Evolutionary conservation across 2,797 vertebrate genomes (phyloP).

Genomic region (Myotis pilosus): DNA sequence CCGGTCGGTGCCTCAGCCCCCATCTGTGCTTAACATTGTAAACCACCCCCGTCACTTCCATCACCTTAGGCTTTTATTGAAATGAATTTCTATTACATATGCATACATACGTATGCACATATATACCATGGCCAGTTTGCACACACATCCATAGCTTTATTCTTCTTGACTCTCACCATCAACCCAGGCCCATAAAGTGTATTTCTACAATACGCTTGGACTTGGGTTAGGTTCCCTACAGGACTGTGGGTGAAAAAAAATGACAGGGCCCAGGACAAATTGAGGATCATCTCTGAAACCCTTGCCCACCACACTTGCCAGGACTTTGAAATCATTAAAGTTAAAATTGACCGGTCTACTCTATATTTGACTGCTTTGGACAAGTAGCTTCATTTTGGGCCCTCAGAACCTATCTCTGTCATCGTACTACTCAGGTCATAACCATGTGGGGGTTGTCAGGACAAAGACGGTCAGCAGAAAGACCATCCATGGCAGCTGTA

Average conservation of each 20-base stretch:
- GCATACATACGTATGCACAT: neutral
- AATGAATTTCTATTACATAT: neutral
- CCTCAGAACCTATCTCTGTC: neutral
- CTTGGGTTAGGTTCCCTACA: neutral
- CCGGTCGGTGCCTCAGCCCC: slow-evolving; percentile 23
- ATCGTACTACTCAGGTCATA: neutral
- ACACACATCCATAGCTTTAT: neutral
- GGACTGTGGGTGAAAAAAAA: neutral
- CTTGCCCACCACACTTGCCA: neutral
- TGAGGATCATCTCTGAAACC: neutral
- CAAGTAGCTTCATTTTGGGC: neutral
- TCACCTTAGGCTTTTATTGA: neutral
- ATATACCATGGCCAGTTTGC: neutral
- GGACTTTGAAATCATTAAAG: neutral
- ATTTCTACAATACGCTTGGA: neutral
- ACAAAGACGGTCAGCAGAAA: neutral
- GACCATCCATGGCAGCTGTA: neutral
- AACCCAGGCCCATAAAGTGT: neutral
- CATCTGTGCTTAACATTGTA: neutral
- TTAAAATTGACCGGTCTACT: neutral
- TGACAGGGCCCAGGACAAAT: neutral
- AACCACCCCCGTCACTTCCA: neutral
- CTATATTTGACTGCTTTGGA: neutral
- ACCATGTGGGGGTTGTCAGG: neutral
- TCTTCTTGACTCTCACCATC: neutral